A percentile compares a stretch with the other conserved stretches of the same genome.
Conservation (phyloP, 2,888 invertebrate species). For the Diarsia brunnea region DNA sequence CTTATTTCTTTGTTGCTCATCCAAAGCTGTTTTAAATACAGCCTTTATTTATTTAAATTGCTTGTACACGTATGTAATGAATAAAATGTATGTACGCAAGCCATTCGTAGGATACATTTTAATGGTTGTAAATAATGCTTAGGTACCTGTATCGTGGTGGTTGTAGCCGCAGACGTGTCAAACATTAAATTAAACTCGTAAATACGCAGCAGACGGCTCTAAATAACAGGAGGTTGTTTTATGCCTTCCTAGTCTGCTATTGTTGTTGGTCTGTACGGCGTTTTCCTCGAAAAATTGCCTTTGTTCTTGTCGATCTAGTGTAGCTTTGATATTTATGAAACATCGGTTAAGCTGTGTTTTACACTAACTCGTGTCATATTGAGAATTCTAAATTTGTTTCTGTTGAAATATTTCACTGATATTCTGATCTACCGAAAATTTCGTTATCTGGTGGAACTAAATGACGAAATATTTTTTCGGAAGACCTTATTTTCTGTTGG, state of each 20-base stretch:
- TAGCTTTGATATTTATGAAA: slow-evolving; percentile 17
- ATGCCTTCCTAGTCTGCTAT: slow-evolving; percentile 50
- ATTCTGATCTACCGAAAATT: too few relatives aligned
- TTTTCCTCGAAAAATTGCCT: slow-evolving; percentile 52
- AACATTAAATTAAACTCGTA: slow-evolving; percentile 50
- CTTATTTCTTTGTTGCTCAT: background rate
- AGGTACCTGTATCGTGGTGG: background rate
- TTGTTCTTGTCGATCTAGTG: slow-evolving; percentile 43
- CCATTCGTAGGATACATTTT: slow-evolving; percentile 18
- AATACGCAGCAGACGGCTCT: slow-evolving; percentile 43
- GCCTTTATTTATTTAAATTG: slow-evolving; percentile 4
- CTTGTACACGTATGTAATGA: slow-evolving; percentile 8
- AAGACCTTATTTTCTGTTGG: background rate
- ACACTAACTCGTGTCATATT: background rate
- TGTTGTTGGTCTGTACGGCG: slow-evolving; percentile 26
- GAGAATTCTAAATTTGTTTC: background rate
- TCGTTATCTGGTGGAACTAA: too few relatives aligned
- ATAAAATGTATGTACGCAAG: slow-evolving; percentile 1
- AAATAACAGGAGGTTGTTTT: slow-evolving; percentile 46
- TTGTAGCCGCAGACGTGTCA: slow-evolving; percentile 23
- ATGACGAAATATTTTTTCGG: background rate
- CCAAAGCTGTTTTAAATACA: background rate
- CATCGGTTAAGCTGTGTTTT: slow-evolving; percentile 1
- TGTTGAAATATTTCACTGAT: background rate
- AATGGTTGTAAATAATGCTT: slow-evolving; percentile 21